Percentiles rank a stretch among this genome's conserved stretches.
Evolutionary conservation across 2,113 vertebrate species (phyloP).

Genomic region (Nesospiza acunhae): DNA sequence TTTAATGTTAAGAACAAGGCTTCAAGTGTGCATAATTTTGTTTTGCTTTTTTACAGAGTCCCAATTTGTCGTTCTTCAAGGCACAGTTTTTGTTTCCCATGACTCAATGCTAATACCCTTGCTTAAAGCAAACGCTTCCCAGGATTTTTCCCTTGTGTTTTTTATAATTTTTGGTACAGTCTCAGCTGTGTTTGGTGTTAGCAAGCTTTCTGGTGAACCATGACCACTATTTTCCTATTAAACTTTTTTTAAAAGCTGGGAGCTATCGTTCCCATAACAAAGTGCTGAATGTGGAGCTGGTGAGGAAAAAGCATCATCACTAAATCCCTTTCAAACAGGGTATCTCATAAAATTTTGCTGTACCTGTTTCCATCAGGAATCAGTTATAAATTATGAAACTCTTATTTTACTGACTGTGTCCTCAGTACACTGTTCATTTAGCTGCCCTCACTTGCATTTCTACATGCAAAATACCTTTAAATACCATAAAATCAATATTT

Average conservation of each 20-base stretch:
- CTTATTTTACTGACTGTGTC: not conserved
- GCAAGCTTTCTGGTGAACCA: not conserved
- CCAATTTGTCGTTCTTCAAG: constrained; percentile 1
- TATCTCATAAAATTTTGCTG: not conserved
- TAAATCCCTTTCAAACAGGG: not conserved
- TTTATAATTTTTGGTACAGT: not conserved
- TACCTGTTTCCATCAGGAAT: not conserved
- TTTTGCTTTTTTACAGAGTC: not conserved
- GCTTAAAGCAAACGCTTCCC: not conserved
- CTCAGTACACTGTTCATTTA: not conserved
- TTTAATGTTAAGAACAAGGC: not conserved
- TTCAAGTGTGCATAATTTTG: not conserved
- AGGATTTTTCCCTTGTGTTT: not conserved
- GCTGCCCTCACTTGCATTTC: not conserved
- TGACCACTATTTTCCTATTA: not conserved
- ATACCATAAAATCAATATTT: not conserved
- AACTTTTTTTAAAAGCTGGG: not conserved
- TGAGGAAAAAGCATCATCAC: not conserved
- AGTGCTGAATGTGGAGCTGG: not conserved
- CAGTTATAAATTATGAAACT: not conserved
- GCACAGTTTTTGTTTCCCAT: not conserved
- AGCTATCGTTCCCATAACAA: not conserved
- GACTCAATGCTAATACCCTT: not conserved
- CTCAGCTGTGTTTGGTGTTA: not conserved
- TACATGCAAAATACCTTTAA: not conserved